Conservation (phyloP, 1,140 invertebrate species). For the Mesaphorura yosii region DNA sequence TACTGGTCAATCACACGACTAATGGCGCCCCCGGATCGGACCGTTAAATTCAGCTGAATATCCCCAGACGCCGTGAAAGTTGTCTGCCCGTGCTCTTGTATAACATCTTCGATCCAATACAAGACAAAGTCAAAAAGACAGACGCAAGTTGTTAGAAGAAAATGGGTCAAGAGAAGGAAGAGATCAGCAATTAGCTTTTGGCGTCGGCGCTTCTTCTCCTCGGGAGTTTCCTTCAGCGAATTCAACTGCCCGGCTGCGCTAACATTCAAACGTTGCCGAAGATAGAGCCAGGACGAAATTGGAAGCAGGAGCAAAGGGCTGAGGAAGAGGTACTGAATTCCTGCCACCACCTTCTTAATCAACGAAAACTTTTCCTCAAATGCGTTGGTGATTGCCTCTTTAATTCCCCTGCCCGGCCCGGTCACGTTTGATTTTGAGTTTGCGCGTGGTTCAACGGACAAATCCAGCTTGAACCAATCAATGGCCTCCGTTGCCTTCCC, state of each 20-base stretch:
- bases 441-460: background rate
- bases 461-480: background rate
- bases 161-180: background rate
- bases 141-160: background rate
- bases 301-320: background rate
- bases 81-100: background rate
- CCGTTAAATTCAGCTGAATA: background rate
- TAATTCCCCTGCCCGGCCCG: background rate
- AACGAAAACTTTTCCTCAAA: background rate
- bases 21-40: background rate
- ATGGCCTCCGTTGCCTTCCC: no score
- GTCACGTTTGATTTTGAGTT: background rate
- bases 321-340: background rate
- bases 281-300: background rate
- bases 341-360: background rate
- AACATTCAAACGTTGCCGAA: no score
- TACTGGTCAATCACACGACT: background rate
- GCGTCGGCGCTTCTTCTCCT: no score
- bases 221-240: no score
- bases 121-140: background rate
- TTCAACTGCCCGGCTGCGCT: no score
- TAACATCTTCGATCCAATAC: background rate
- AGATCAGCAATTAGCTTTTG: background rate
- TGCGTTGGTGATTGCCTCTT: background rate
- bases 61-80: background rate